Percentiles rank a stretch among this genome's conserved stretches.
phyloP scores from a whole-genome alignment of 1,140 invertebrate species.

The Eupeodes corollae region DNA sequence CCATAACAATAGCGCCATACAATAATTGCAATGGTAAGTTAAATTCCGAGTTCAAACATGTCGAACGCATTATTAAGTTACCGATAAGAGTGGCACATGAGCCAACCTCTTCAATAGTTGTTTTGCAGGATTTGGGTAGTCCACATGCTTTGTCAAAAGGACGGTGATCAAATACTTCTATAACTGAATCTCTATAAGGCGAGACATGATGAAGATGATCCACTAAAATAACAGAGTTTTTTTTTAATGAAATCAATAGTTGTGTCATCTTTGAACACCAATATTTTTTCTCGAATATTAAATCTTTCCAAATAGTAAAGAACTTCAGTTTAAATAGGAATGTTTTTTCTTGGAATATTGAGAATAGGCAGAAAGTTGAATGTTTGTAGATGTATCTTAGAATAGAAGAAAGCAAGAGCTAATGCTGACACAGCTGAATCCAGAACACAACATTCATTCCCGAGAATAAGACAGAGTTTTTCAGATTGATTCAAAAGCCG shows the following conservation, averaged over 20 bases:
- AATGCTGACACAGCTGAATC: slow-evolving; percentile 55
- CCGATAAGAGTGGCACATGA: slow-evolving; percentile 58
- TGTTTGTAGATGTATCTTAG: slow-evolving; percentile 9
- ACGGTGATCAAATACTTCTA: slow-evolving; percentile 63
- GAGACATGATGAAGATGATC: slow-evolving; percentile 70
- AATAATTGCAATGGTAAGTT: slow-evolving; percentile 26
- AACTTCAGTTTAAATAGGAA: slow-evolving; percentile 57
- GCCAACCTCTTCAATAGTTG: slow-evolving; percentile 50
- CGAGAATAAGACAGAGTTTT: slow-evolving; percentile 44
- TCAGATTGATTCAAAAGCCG: too few relatives aligned
- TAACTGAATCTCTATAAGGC: slow-evolving; percentile 40
- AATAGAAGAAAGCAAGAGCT: slow-evolving; percentile 43
- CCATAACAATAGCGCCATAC: slow-evolving; percentile 57
- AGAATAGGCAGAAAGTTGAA: slow-evolving; percentile 47
- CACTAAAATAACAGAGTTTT: slow-evolving; percentile 50
- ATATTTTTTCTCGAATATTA: slow-evolving; percentile 37
- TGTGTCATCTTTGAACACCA: slow-evolving; percentile 46
- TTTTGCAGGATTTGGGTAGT: slow-evolving; percentile 26
- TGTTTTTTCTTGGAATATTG: slow-evolving; percentile 50
- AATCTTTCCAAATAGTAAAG: slow-evolving; percentile 45
- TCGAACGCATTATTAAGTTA: slow-evolving; percentile 21
- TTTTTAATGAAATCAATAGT: slow-evolving; percentile 36
- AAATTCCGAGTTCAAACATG: slow-evolving; percentile 6
- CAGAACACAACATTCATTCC: slow-evolving; percentile 61
- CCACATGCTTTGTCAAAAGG: slow-evolving; percentile 40